Base-by-base conservation (phyloP, 2,797 vertebrate genomes). In the Manis javanica region DNA sequence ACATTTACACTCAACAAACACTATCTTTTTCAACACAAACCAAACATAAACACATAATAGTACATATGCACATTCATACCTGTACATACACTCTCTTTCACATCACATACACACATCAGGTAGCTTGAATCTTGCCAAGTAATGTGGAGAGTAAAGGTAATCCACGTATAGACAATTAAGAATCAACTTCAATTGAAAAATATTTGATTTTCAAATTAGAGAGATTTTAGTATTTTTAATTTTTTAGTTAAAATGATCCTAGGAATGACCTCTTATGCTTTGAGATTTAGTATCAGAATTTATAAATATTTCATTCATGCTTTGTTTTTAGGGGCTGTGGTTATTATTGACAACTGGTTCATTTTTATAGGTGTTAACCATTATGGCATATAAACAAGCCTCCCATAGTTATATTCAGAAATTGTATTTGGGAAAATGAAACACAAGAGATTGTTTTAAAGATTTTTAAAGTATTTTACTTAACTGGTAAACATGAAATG, bases 271-370 rank as follows among this genome's bases (percentile, higher is more conserved):
- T 74, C n/a, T 29, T 94, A 26, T 93, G 6, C 46, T 91, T 94
- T 91, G 46, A 91, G 71, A 46, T 69, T 95, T 87, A 68, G 39
- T 87, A 85, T 51, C 68, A 72, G 55, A 83, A 87, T 91, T 57
- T 94, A 29, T 74, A 72, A 79, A 81, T 18, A 29, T 95, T 94
- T 87, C 11, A 64, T 66, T 81, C 87, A 57, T 78, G 46, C 19
- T 93, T 94, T 87, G 21, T 77, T 87, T 97, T 94, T 71, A 95
- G 74, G 64, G 89, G 23, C 77, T 81, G n/a, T 82, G 55, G 74
- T 94, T 71, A 81, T 84, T 85, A 92, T 59, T 95, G 46, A 79
- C 18, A 82, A 71, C 5, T 75, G 31, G 10, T 71, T 84, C 23
- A 31, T 88, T 75, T 96, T 94, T 94, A 42, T 21, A 87, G 49